Base-by-base conservation (phyloP, 2,113 vertebrate species). In the Empidonax alnorum region DNA sequence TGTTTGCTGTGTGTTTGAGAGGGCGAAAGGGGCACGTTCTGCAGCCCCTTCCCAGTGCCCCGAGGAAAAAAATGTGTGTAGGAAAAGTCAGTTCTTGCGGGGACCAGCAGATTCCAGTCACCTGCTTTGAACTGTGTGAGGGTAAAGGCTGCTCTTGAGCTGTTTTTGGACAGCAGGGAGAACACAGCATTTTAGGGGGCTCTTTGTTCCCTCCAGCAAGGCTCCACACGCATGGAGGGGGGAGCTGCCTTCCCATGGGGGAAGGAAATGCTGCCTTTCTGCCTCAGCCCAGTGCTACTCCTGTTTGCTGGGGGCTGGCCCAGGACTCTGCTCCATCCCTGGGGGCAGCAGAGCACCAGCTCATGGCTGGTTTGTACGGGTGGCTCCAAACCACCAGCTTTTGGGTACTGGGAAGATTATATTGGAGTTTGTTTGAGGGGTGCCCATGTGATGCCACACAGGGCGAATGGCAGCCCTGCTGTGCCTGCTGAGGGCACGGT, bases 401-500 rank as follows among this genome's bases (percentile, higher is more conserved):
- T 39, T n/a, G 56, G 24, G 5, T 21, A 12, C 30, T 18, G 19
- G 49, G 22, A 14, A 53, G n/a, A 28, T 23, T 21, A 1, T 21
- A 1, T 47, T 27, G 21, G 30, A 1, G 25, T 50, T 21, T 7
- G 31, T 53, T 35, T 7, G 59, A 83, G 58, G 18, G 35, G 8
- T 58, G 81, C 8, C 7, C n/a, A 27, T 0, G 2, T 2, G 62
- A 53, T 53, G 42, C n/a, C 46, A 20, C 5, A 14, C 50, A 28
- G 3, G 56, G 56, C 61, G 42, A 50, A 39, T 1, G 7, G 58
- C 74, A 86, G 80, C 76, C 61, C 30, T 72, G 23, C 41, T 1
- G 1, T 42, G 50, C 37, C 61, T 14, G 41, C 49, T 75, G 59
- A 58, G 39, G 13, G 35, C 23, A 12, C 1, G 8, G 83, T 46